Evolutionary conservation across 1,140 invertebrate genomes (phyloP).

Genomic region (Carposina sasakii): DNA sequence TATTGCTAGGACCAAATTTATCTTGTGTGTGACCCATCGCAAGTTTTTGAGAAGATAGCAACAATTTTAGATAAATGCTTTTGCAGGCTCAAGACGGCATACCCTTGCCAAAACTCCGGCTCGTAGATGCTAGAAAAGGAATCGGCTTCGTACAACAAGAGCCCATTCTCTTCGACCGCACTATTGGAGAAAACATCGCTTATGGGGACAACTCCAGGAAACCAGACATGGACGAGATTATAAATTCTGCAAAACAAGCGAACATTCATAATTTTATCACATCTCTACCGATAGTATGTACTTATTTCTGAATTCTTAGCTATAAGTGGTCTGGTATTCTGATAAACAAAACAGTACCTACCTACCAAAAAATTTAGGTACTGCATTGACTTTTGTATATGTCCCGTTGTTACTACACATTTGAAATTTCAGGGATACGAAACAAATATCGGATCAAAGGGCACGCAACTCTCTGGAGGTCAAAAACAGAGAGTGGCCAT

Average conservation of each 20-base stretch:
- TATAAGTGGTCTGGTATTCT: too few species aligned
- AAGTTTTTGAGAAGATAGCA: too few species aligned
- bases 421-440: conserved; percentile 75
- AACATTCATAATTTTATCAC: conserved; percentile 85
- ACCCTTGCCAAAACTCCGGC: conserved; percentile 60
- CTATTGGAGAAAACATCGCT: conserved; percentile 82
- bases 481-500: conserved; percentile 86
- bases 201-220: conserved; percentile 78
- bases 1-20: too few species aligned
- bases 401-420: too few species aligned
- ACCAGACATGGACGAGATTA: conserved; percentile 74
- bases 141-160: conserved; percentile 87
- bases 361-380: too few species aligned
- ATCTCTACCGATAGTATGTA: conserved; percentile 75
- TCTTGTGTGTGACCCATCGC: too few species aligned
- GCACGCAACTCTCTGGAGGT: conserved; percentile 82
- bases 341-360: too few species aligned
- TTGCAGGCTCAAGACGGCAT: conserved; percentile 58
- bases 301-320: not conserved
- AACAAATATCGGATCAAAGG: conserved; percentile 83
- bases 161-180: conserved; percentile 81
- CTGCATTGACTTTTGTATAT: too few species aligned
- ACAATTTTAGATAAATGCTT: too few species aligned
- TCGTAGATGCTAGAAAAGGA: conserved; percentile 73
- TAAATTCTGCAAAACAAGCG: conserved; percentile 78